Base-by-base conservation (phyloP, 2,113 vertebrate genomes). In the Garra rufa region DNA sequence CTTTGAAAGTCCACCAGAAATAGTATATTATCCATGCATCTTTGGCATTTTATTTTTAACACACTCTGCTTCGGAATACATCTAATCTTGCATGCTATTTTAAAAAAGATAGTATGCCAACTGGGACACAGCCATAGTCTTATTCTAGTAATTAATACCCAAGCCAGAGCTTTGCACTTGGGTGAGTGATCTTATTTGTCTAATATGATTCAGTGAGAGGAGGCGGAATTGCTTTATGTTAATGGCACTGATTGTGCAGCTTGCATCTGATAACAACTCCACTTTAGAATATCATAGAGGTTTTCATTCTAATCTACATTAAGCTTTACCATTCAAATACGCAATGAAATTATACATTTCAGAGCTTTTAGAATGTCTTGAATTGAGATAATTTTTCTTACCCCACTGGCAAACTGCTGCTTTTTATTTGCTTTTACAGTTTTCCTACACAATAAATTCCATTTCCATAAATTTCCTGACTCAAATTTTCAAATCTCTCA, bases 121-220 rank as follows among this genome's bases (percentile, higher is more conserved):
- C 1, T 38, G 26, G 50, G 30, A 38, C 50, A 34, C 21, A 34
- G 30, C 50, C 13, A n/a, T 11, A 24, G 50, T 91, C 91, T 94
- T 92, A 92, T 38, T 92, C 69, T 6, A 81, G 91, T 92, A 93
- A 94, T 95, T 94, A 94, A 95, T 93, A 93, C 91, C 55, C 75
- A 86, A 94, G 93, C 92, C 91, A 91, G 91, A 90, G 92, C 91
- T 91, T 92, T 89, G 90, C 92, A 93, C 91, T 92, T 89, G 92
- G 91, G 89, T 91, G 92, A 92, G 76, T 90, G 91, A 94, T 93
- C 92, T 93, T 92, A 94, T 93, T 94, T 92, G 90, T 94, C 89
- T 92, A 92, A 94, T 93, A 92, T 90, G 92, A 93, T 92, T 90
- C 90, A 93, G 93, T 92, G 93, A 93, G 93, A 94, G 83, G 71